Evolutionary conservation across 2,888 invertebrate genomes (phyloP).

Genomic region (Tineola bisselliella): DNA sequence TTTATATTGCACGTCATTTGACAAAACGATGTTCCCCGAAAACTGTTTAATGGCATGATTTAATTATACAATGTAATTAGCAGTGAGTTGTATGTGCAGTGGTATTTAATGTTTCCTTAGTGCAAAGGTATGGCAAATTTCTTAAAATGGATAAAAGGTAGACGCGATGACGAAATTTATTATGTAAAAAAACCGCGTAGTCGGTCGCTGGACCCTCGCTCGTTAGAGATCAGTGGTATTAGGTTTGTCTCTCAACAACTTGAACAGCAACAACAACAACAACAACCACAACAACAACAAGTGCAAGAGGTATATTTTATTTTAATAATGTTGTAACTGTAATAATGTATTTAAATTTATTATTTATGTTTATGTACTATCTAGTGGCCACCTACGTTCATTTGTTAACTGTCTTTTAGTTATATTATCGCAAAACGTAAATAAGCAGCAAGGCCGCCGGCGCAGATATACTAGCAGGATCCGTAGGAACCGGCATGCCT

Average conservation of each 20-base stretch:
- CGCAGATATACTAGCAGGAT: not conserved
- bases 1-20: not conserved
- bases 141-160: slow-evolving; percentile 75
- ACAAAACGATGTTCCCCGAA: not conserved
- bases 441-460: not conserved
- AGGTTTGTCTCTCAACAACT: slow-evolving; percentile 65
- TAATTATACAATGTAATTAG: not conserved
- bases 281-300: not conserved
- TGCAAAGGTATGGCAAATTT: slow-evolving; percentile 69
- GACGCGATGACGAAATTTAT: slow-evolving; percentile 65
- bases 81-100: not conserved
- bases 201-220: slow-evolving; percentile 77
- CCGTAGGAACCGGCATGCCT: not conserved
- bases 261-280: slow-evolving; percentile 22
- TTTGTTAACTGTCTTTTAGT: not conserved
- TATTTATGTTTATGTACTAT: not conserved
- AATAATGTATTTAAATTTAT: too few relatives aligned
- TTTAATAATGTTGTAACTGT: not conserved
- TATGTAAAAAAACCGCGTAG: slow-evolving; percentile 74
- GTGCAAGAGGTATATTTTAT: not conserved
- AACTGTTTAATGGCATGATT: not conserved
- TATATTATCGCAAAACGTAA: not conserved
- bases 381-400: not conserved
- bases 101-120: not conserved
- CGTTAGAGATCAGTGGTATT: slow-evolving; percentile 75